A percentile compares a stretch with the other conserved stretches of the same genome.
phyloP scores from a whole-genome alignment of 2,113 vertebrate species.

The Nyctibius bracteatus region DNA sequence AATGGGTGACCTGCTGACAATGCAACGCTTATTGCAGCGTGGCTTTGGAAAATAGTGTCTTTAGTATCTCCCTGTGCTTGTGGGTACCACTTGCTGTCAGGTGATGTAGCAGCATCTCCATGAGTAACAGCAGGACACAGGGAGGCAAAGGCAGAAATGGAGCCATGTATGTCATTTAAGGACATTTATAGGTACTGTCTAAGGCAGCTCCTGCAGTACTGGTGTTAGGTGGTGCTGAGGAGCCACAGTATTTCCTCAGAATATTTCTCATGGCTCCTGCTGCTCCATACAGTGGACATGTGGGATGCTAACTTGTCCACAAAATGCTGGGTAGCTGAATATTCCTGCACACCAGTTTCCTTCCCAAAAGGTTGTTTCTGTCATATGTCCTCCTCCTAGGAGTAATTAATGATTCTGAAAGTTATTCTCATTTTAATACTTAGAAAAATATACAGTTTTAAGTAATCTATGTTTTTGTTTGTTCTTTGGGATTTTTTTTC shows the following conservation, averaged over 20 bases:
- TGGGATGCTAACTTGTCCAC: too few species aligned
- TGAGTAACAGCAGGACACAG: not conserved
- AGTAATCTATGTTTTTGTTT: not conserved
- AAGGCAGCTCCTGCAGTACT: not conserved
- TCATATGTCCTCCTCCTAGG: not conserved
- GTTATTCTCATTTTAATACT: not conserved
- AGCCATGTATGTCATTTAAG: not conserved
- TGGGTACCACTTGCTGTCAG: not conserved
- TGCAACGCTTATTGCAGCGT: fast-evolving
- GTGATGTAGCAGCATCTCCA: not conserved
- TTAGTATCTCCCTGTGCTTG: not conserved
- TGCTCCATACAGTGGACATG: not conserved
- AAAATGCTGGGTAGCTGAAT: not conserved
- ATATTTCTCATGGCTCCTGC: not conserved
- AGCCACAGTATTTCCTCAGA: not conserved
- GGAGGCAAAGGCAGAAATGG: not conserved
- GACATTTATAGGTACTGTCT: not conserved
- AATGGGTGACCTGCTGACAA: not conserved
- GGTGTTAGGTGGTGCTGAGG: not conserved
- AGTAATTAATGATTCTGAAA: not conserved
- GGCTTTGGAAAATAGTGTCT: not conserved
- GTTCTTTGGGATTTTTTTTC: not conserved
- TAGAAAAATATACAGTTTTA: not conserved
- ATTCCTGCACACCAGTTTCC: not conserved
- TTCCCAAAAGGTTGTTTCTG: not conserved